These are phyloP conservation scores for Trigoniulus corallinus DNA, from an alignment of 1,140 invertebrate species.

Conservation along the genomic window DNA sequence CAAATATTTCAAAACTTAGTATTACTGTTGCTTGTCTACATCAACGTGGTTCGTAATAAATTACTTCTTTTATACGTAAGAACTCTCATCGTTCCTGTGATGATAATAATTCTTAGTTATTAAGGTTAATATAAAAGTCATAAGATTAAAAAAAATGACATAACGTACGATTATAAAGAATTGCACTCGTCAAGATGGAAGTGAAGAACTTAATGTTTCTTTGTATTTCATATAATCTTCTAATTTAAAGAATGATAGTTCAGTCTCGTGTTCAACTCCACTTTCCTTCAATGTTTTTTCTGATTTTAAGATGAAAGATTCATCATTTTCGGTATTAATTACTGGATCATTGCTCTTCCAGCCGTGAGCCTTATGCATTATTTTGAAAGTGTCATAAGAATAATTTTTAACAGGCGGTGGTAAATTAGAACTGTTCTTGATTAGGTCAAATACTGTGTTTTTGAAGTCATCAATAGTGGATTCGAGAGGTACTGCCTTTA, in stretches of 20 bases:
- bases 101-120: no score
- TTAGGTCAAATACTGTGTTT: slow-evolving; percentile 4
- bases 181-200: no score
- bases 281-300: slow-evolving; percentile 13
- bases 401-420: slow-evolving; percentile 21
- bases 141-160: no score
- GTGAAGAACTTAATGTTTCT: no score
- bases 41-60: no score
- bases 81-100: no score
- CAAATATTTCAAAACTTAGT: no score
- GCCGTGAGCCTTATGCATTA: slow-evolving; percentile 21
- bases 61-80: no score
- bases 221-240: slow-evolving; percentile 17
- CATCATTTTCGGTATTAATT: slow-evolving; percentile 21
- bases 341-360: slow-evolving; percentile 23
- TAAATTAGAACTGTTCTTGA: slow-evolving; percentile 15
- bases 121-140: no score
- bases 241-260: slow-evolving; percentile 24
- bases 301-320: slow-evolving; percentile 17
- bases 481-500: slow-evolving; percentile 16
- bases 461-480: background rate
- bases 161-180: no score
- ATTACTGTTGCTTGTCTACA: no score
- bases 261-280: slow-evolving; percentile 22
- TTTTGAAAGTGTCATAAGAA: slow-evolving; percentile 20